Base-by-base conservation (phyloP, 2,113 vertebrate species). In the Stegastes partitus region DNA sequence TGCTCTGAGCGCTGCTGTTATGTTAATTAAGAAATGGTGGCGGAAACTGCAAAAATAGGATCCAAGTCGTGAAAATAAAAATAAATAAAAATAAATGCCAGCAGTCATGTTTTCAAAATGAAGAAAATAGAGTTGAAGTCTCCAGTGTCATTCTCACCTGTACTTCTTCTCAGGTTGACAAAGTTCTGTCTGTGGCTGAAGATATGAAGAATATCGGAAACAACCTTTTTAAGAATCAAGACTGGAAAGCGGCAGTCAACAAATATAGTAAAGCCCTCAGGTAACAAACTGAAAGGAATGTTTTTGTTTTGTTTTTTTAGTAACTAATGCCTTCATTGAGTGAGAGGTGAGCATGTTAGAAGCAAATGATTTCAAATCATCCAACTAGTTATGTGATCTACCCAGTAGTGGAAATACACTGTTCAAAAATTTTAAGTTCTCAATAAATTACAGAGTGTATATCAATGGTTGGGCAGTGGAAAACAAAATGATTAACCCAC, bases 191-290 rank as follows among this genome's bases (percentile, higher is more conserved):
- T 55, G 93, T 97, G 78, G 95, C 96, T 59, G 98, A 98, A 94
- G 96, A 98, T 72, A 74, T 98, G 88, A 99, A 99, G 92, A 98
- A 96, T 74, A 96, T 97, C 86, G 98, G 98, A 77, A 99, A 99
- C 93, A 96, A 84, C 77, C 96, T 96, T 83, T 99, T 99, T 92
- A 99, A 99, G 92, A 94, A 92, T 58, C 97, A 98, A 81, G 95
- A 99, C 88, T 99, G 97, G 97, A 94, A 94, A 79, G 89, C 92
- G 90, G 98, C 98, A 18, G 90, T 94, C 83, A 95, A 93, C 89
- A 99, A 99, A 86, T 99, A 99, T 55, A 94, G 93, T 87, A 99
- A 99, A 91, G 96, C 97, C 78, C 94, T 98, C 93, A 95, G 98
- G 97, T 99, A 94, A 93, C 74, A 8, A 3, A n/a, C 15, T 0